These are phyloP conservation scores for Plectropomus leopardus DNA, from an alignment of 2,113 vertebrate species.

Conservation along the genomic window DNA sequence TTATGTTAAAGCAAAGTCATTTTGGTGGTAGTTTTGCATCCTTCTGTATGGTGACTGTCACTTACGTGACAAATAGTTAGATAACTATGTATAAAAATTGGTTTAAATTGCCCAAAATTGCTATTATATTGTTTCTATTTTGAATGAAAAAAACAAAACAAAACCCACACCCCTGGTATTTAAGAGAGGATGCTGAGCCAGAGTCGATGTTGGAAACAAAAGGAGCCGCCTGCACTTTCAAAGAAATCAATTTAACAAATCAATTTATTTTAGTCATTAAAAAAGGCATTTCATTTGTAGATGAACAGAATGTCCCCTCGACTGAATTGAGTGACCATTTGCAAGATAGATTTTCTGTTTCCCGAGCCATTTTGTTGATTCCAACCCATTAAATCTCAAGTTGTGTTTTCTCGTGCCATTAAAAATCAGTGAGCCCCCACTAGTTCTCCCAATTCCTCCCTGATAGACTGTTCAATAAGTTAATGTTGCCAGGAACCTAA, in stretches of 20 bases:
- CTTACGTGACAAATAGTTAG: not conserved
- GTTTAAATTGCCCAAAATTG: not conserved
- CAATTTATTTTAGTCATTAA: conserved; percentile 63
- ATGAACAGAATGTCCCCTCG: conserved; percentile 52
- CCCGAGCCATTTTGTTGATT: conserved; percentile 69
- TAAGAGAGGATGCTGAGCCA: not conserved
- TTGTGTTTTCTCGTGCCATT: conserved; percentile 63
- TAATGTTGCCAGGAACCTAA: conserved; percentile 70
- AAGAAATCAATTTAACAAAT: conserved; percentile 55
- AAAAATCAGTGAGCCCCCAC: conserved; percentile 64
- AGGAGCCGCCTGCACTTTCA: conserved; percentile 22
- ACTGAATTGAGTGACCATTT: conserved; percentile 70
- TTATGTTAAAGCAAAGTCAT: not conserved
- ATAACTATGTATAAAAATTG: not conserved
- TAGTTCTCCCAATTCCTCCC: conserved; percentile 57
- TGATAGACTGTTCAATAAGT: conserved; percentile 74
- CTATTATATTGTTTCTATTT: not conserved
- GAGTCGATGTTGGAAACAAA: conserved; percentile 28
- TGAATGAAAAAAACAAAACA: not conserved
- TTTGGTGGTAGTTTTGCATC: not conserved
- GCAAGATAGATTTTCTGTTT: conserved; percentile 73
- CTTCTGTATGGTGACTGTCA: not conserved
- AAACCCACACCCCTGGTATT: not conserved
- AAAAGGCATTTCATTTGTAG: conserved; percentile 52
- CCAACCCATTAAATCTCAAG: conserved; percentile 74